Evolutionary conservation across 2,113 vertebrate species (phyloP).

Genomic region (Oenanthe oenanthe): DNA sequence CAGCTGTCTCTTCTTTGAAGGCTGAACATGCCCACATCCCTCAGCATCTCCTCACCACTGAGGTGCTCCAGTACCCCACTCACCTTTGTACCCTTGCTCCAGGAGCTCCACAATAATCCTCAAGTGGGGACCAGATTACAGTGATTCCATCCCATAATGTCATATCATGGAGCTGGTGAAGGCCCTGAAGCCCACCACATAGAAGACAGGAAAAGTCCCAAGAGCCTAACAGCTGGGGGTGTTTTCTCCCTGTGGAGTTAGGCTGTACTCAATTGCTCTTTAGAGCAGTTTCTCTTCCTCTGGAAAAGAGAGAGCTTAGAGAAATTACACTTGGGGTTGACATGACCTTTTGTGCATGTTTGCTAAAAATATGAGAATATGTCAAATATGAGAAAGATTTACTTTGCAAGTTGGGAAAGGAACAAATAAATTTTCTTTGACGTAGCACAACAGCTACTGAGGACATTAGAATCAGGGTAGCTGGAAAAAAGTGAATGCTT

Average conservation of each 20-base stretch:
- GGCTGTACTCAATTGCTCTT: neutral
- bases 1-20: neutral
- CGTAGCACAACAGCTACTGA: neutral
- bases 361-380: neutral
- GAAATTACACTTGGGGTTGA: neutral
- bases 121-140: neutral
- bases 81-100: neutral
- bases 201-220: neutral
- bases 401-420: neutral
- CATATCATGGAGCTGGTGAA: neutral
- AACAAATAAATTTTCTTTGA: neutral
- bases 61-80: neutral
- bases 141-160: neutral
- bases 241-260: neutral
- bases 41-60: neutral
- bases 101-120: neutral
- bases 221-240: neutral
- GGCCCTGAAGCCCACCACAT: neutral
- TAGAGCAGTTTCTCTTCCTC: neutral
- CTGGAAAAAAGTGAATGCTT: neutral
- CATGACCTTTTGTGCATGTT: fast-evolving
- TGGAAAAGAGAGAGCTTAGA: neutral
- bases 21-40: neutral
- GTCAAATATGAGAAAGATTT: neutral
- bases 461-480: neutral